Evolutionary conservation across 2,797 vertebrate species (phyloP), one percentile per base, ranked within the genome.

Genomic region (Pteropus rufus): DNA sequence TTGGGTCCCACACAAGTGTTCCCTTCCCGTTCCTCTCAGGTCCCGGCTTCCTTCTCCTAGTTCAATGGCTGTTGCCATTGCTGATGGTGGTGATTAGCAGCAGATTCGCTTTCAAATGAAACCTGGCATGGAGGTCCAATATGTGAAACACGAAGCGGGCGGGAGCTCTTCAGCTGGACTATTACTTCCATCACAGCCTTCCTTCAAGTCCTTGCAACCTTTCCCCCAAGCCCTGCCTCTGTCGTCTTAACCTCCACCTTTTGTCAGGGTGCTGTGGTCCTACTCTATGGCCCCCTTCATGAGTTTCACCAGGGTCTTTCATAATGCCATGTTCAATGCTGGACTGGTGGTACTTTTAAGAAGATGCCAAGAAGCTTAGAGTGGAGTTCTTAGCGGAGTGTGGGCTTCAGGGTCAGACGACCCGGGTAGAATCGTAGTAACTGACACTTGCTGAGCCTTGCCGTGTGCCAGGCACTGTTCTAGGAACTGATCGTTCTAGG

Each of bases 41-140:
- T 41, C 56, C 29, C 31, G 10, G 67, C 77, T 94, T 95, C 92
- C 91, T 85, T 67, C 60, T 85, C 62, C 5, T 79, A 21, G 75
- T 64, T 52, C 69, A 10, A 3, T 15, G 49, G 91, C 56, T 93
- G 29, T 29, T 24, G 49, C 1, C 39, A 39, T 11, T 9, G 60
- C 0, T 21, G 65, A 0, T 58, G 36, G 29, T 31, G 39, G 8
- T 46, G 54, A 23, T 75, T 58, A 67, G 64, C 24, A 15, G 31
- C 29, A 12, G 54, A 39, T 62, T 75, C 54, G 34, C 65, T 65
- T 95, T 62, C 77, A 46, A 1, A 11, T 9, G 83, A 75, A 85
- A 19, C 41, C 31, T 18, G 44, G 41, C 5, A 0, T 75, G 44
- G 15, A 67, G 6, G 44, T 36, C 81, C 34, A 12, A 0, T 8